A percentile compares a stretch with the other conserved stretches of the same genome.
These are phyloP conservation scores for Drosophila leonis DNA, from an alignment of 2,888 invertebrate genomes.

Conservation along the genomic window DNA sequence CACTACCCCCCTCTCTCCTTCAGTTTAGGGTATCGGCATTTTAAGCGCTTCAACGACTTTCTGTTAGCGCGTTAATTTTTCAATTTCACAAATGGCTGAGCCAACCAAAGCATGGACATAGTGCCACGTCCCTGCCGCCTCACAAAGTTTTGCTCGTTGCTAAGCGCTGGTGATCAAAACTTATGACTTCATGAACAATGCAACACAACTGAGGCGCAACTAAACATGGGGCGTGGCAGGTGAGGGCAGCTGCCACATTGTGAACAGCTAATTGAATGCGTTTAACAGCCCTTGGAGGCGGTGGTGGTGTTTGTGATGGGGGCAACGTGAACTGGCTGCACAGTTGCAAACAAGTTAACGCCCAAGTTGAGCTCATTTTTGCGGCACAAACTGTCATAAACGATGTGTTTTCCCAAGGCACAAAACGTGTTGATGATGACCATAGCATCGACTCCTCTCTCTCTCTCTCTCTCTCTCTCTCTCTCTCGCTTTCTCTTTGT, in stretches of 20 bases:
- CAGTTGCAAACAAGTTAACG: slow-evolving; percentile 32
- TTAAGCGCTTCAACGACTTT: slow-evolving; percentile 40
- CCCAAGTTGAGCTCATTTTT: slow-evolving; percentile 43
- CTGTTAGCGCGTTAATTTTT: slow-evolving; percentile 75
- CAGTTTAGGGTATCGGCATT: slow-evolving; percentile 11
- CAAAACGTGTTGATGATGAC: slow-evolving; percentile 35
- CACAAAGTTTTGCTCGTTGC: slow-evolving; percentile 44
- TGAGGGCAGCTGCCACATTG: slow-evolving; percentile 20
- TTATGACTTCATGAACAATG: slow-evolving; percentile 77
- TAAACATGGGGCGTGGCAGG: not conserved
- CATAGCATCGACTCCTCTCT: not conserved
- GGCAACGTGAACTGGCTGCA: not conserved
- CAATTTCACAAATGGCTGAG: slow-evolving; percentile 77
- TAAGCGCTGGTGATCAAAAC: slow-evolving; percentile 73
- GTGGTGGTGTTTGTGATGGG: not conserved
- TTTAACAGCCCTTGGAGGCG: slow-evolving; percentile 27
- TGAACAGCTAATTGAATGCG: slow-evolving; percentile 59
- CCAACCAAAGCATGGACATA: slow-evolving; percentile 27
- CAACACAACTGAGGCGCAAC: slow-evolving; percentile 58
- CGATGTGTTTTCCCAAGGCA: slow-evolving; percentile 26
- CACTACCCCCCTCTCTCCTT: too few species aligned
- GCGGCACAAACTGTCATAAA: slow-evolving; percentile 50
- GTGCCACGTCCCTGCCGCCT: not conserved
- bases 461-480: not conserved
- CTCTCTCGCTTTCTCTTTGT: too few species aligned